phyloP scores from a whole-genome alignment of 2,888 invertebrate species.

The Drosophila seclusa region DNA sequence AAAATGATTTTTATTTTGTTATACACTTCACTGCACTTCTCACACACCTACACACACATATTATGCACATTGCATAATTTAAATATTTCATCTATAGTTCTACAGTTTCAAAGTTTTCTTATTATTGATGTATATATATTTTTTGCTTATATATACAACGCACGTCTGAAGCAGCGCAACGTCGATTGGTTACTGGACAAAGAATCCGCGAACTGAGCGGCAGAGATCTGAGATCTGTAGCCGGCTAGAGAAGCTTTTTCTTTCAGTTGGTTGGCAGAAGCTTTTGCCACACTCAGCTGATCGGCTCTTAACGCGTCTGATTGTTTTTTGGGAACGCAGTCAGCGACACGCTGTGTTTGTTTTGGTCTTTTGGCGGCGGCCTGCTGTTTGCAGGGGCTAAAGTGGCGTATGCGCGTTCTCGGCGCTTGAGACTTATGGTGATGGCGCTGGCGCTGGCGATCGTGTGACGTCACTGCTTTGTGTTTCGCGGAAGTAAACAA shows the following conservation, averaged over 20 bases:
- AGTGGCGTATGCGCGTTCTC: conserved; percentile 57
- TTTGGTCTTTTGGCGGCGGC: conserved; percentile 47
- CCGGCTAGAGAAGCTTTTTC: conserved; percentile 60
- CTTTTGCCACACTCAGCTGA: conserved; percentile 69
- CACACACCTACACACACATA: background rate
- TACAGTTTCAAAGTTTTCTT: background rate
- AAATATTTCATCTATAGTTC: background rate
- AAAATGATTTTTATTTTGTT: conserved; percentile 26
- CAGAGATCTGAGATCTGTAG: conserved; percentile 40
- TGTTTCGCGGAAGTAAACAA: conserved; percentile 78
- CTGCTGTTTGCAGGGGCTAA: conserved; percentile 41
- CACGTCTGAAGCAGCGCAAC: conserved; percentile 67
- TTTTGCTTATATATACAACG: conserved; percentile 6
- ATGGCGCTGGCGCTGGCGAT: conserved; percentile 7
- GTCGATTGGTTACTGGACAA: conserved; percentile 74
- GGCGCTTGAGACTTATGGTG: conserved; percentile 28
- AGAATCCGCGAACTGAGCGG: conserved; percentile 26
- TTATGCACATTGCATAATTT: conserved; percentile 47
- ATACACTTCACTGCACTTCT: conserved; percentile 42
- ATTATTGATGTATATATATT: background rate
- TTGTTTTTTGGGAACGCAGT: conserved; percentile 29
- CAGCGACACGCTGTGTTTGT: conserved; percentile 68
- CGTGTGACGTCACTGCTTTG: conserved; percentile 74
- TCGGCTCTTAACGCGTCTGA: conserved; percentile 61
- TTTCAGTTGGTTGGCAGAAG: conserved; percentile 33